Conservation (phyloP, 37 sponge, comb jelly and placozoan genomes). For the Chondrosia reniformis region DNA sequence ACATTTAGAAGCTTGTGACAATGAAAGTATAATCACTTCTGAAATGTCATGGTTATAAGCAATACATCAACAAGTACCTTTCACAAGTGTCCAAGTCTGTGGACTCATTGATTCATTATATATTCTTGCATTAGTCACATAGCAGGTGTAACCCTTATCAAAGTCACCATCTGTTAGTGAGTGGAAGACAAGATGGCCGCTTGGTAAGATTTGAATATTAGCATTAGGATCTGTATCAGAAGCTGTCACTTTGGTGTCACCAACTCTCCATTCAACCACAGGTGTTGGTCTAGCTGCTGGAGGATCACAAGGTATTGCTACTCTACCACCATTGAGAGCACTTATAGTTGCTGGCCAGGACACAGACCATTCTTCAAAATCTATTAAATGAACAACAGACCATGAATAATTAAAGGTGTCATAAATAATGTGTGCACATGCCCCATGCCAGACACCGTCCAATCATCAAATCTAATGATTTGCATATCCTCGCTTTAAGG, state of each 20-base stretch:
- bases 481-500: too few relatives aligned
- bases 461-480: too few relatives aligned
- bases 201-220: not conserved
- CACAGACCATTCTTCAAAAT: not conserved
- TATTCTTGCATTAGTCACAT: constrained; percentile 31
- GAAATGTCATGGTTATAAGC: too few relatives aligned
- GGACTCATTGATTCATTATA: not conserved
- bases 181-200: constrained; percentile 22
- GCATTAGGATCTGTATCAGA: not conserved
- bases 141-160: constrained; percentile 28
- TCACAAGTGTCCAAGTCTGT: not conserved
- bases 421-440: too few relatives aligned
- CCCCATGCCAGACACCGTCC: too few relatives aligned
- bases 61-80: not conserved
- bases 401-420: too few relatives aligned
- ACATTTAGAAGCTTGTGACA: too few relatives aligned
- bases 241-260: not conserved
- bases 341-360: not conserved
- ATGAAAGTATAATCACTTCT: too few relatives aligned
- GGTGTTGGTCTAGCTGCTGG: not conserved
- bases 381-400: not conserved
- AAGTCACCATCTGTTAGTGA: not conserved
- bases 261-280: not conserved
- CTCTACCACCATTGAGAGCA: constrained; percentile 1
- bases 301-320: not conserved